Evolutionary conservation across 1,140 invertebrate genomes (phyloP), one percentile per base, ranked within the genome.

Genomic region (Lucilia sericata): DNA sequence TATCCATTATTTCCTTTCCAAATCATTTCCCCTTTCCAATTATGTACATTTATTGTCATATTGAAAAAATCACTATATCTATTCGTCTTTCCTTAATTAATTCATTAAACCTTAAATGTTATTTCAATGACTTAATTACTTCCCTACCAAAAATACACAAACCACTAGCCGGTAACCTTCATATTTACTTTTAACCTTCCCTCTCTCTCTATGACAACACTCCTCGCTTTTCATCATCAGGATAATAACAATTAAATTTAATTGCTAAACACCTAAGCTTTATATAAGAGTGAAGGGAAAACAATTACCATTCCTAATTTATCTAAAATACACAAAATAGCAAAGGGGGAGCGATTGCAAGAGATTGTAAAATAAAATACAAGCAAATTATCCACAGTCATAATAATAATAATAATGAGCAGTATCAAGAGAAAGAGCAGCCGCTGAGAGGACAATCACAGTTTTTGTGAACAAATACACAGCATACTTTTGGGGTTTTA

Each of bases 211-310:
- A n/a, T n/a, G 3, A 30, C 25, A 30, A 30, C 25, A 30, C 25
- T 30, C 5, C 42, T 8, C 42, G 42, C 10, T 10, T 42, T 42
- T 42, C 42, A 75, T 12, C 30, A 30, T 75, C 25, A 47, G 19
- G 75, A 78, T 21, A 78, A 78, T 78, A 78, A 78, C 75, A 78
- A 78, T 78, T 78, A 78, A 78, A 47, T 78, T 36, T 78, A 47
- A 78, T 78, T 78, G 36, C 36, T 47, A 12, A 17, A 49, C 75
- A 78, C 75, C 75, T 78, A n/a, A 19, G 36, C 75, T 47, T 55
- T 55, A 42, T 42, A 42, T 7, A 42, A 42, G 42, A 42, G 42
- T 55, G 17, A 12, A 55, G 13, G 12, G 51, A 55, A 55, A 55
- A 55, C 51, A 55, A 55, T 55, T 55, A 55, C 51, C 51, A 55